These are phyloP conservation scores for Pantherophis vulpinus DNA, from an alignment of 2,797 vertebrate species.

Conservation along the genomic window DNA sequence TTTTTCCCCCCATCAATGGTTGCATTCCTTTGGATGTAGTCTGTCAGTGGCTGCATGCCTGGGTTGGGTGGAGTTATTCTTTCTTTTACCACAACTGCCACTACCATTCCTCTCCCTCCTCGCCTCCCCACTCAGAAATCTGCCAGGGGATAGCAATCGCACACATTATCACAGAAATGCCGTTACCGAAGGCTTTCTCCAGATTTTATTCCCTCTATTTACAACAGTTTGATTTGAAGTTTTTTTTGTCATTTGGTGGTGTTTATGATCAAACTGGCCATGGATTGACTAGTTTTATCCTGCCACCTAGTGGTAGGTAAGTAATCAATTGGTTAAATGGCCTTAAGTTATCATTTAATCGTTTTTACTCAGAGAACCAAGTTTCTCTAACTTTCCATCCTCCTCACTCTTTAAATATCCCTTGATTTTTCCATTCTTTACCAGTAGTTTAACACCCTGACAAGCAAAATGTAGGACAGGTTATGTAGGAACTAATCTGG, in stretches of 20 bases:
- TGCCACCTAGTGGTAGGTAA: conserved; percentile 48
- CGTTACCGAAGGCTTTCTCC: neutral
- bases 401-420: neutral
- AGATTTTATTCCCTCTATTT: neutral
- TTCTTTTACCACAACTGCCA: neutral
- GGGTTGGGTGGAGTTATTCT: neutral
- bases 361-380: neutral
- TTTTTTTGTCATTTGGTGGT: neutral
- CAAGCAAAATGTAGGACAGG: no score
- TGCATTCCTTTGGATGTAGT: neutral
- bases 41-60: neutral
- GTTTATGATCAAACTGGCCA: neutral
- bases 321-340: neutral
- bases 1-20: neutral
- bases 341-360: neutral
- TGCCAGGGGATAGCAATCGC: neutral
- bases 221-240: neutral
- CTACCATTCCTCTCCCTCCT: neutral
- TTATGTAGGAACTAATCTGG: neutral
- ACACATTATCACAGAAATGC: neutral
- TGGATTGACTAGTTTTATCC: neutral
- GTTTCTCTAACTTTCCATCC: neutral
- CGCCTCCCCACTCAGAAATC: neutral
- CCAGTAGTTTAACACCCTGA: neutral
- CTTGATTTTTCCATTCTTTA: neutral